Base-by-base conservation (phyloP, 2,888 invertebrate genomes). In the Erebia epiphron region DNA sequence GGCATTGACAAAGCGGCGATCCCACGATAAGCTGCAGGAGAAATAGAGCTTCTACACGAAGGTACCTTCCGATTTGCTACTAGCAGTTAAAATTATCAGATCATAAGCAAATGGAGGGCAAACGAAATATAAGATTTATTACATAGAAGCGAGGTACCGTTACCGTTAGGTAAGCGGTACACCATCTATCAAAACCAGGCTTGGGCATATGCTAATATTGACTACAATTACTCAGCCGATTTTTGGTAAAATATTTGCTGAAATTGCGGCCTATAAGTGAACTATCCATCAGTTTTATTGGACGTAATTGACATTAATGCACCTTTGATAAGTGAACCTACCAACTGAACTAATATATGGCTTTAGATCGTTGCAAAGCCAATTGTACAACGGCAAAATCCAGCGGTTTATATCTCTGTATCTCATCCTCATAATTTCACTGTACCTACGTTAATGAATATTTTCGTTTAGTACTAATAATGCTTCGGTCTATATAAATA, bases 1-100 rank as follows among this genome's bases (percentile, higher is more conserved):
- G 67, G 56, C 69, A 41, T 54, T 66, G 67, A 65, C 54, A 63
- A 68, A 74, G 70, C 58, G 68, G 71, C 16, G 85, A 88, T 88
- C 73, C 70, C 50, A 64, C 79, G 88, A 88, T 89, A 88, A 85
- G 75, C 74, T 50, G 18, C 49, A 78, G 79, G 78, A 84, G 69
- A 77, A 86, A 90, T 87, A 80, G 86, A 78, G 75, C 67, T 79
- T 70, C 72, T 82, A 82, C 90, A 91, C 90, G 90, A 80, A 86
- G 86, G 18, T 21, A 61, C 43, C 61, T 43, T 13, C 46, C 68
- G 71, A 67, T 77, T 72, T 75, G 70, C 65, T 67, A 73, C 73
- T 46, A 49, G 73, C 71, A 73, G 77, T 76, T 77, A 82, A 78
- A 78, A 80, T 79, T 81, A 86, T 86, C 86, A 77, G 83, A 87